These are phyloP conservation scores for Steinernema feltiae DNA, from an alignment of 1,140 invertebrate genomes.

Conservation along the genomic window DNA sequence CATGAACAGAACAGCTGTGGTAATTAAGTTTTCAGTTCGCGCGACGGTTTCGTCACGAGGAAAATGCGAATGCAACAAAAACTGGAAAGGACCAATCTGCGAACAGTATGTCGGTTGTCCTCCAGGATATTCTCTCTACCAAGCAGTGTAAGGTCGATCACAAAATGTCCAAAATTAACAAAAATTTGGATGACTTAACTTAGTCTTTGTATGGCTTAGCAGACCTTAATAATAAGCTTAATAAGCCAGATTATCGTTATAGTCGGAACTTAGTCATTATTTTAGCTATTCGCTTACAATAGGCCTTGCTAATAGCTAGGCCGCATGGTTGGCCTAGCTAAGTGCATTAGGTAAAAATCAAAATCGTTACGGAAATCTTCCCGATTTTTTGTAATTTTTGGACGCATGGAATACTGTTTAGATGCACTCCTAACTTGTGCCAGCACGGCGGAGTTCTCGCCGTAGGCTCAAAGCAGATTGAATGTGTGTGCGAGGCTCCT, in stretches of 20 bases:
- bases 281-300: too few relatives aligned
- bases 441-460: constrained; percentile 32
- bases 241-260: too few relatives aligned
- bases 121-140: constrained; percentile 15
- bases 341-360: too few relatives aligned
- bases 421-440: constrained; percentile 32
- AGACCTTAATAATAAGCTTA: too few relatives aligned
- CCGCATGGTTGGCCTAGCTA: too few relatives aligned
- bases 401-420: background rate
- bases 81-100: constrained; percentile 27
- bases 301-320: too few relatives aligned
- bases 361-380: too few relatives aligned
- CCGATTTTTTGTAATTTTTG: background rate
- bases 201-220: too few relatives aligned
- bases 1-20: background rate
- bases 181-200: too few relatives aligned
- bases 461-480: constrained; percentile 30
- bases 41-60: constrained; percentile 14
- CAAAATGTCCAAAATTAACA: too few relatives aligned
- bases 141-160: constrained; percentile 13
- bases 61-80: constrained; percentile 22
- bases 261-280: too few relatives aligned
- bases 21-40: constrained; percentile 24
- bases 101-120: constrained; percentile 25
- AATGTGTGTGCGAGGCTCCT: constrained; percentile 31